Base-by-base conservation (phyloP, 2,888 invertebrate genomes). In the Cylindroiulus punctatus region DNA sequence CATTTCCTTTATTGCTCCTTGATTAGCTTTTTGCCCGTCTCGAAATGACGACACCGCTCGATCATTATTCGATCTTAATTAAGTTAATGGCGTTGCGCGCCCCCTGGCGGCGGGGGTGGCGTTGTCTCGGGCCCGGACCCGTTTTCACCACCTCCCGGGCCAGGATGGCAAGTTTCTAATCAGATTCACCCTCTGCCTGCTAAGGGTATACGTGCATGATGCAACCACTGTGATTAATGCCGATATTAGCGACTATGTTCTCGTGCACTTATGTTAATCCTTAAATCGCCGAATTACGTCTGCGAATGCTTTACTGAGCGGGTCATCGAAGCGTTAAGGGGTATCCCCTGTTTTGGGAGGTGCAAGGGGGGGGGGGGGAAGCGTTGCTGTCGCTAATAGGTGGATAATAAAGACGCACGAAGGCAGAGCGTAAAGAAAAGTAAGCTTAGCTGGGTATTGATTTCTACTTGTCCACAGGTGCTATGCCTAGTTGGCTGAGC, bases 211-310 rank as follows among this genome's bases (percentile, higher is more conserved):
- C 7, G 81, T 1, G 30, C 81, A 19, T n/a, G 82, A 42, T 82
- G 82, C 82, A 82, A 40, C 82, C 82, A 82, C 82, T 82, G 82
- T 82, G 82, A 82, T 82, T 82, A 82, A 82, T 82, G 82, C 22
- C 82, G 82, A 82, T 82, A 82, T 82, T 82, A 82, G 36, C 42
- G 82, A 82, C 36, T 36, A 14, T 82, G 82, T 82, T 32, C 36
- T 19, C 42, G 40, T 47, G 30, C 42, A 65, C 65, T 65, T 44
- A 47, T 47, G 84, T 84, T 84, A 84, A 84, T 84, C 84, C 52
- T 84, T 47, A 84, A 84, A 84, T 84, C 84, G 84, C n/a, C 44
- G 84, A 84, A 84, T 84, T 84, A 47, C 84, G 84, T 47, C 84
- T 84, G 42, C 4, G 17, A 44, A 84, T 32, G 84, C 84, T 84